Evolutionary conservation across 2,888 invertebrate genomes (phyloP).

Genomic region (Cosmia pyralina): DNA sequence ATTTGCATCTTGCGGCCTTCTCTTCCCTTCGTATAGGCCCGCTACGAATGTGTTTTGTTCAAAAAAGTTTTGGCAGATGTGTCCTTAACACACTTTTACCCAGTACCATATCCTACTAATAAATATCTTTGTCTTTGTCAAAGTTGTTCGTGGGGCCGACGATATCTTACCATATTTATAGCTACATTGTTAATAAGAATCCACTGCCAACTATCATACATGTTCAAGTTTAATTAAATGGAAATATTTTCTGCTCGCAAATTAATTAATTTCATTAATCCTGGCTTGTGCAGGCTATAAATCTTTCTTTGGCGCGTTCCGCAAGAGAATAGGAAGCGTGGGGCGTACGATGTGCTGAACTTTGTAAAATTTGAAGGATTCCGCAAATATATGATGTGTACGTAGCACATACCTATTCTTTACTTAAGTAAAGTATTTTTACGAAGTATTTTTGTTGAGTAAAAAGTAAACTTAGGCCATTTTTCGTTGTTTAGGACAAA

Average conservation of each 20-base stretch:
- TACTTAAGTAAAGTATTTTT: too few species aligned
- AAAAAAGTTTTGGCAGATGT: not conserved
- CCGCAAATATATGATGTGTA: constrained; percentile 23
- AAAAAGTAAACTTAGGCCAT: not conserved
- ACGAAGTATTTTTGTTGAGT: not conserved
- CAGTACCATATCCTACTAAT: not conserved
- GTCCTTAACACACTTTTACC: not conserved
- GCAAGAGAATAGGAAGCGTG: constrained; percentile 13
- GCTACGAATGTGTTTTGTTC: not conserved
- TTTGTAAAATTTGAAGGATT: constrained; percentile 34
- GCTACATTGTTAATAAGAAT: constrained; percentile 16
- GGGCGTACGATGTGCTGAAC: constrained; percentile 12
- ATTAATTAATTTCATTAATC: constrained; percentile 60
- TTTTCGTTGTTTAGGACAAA: not conserved
- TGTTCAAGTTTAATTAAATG: constrained; percentile 33
- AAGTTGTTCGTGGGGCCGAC: constrained; percentile 10
- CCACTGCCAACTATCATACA: constrained; percentile 14
- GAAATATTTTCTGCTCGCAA: constrained; percentile 35
- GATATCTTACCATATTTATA: constrained; percentile 10
- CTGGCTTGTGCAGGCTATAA: constrained; percentile 58
- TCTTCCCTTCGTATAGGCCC: constrained; percentile 1
- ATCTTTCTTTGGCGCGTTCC: constrained; percentile 47
- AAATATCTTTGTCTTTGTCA: not conserved
- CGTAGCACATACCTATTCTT: not conserved
- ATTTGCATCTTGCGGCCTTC: constrained; percentile 20